A percentile compares a stretch with the other conserved stretches of the same genome.
phyloP scores from a whole-genome alignment of 2,888 invertebrate species.

The Cinara cedri region DNA sequence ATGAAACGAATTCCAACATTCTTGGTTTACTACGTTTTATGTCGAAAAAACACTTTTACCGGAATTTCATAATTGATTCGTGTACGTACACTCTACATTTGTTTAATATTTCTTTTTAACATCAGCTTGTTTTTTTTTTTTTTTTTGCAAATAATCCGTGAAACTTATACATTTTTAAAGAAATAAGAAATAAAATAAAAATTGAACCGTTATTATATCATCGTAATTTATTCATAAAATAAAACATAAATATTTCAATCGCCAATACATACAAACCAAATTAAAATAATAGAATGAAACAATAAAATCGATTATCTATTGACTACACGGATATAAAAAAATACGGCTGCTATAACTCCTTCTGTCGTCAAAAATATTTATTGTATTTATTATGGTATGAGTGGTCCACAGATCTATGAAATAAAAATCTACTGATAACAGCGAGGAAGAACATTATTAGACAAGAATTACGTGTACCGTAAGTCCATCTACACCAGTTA shows the following conservation, averaged over 20 bases:
- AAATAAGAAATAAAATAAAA: conserved; percentile 10
- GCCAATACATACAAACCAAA: not conserved
- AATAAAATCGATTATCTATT: not conserved
- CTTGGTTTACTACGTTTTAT: not conserved
- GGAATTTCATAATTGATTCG: conserved; percentile 31
- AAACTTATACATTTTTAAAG: not conserved
- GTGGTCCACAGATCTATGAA: too few relatives aligned
- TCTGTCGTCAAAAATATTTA: conserved; percentile 5
- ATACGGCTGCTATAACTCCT: not conserved
- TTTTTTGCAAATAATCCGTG: conserved; percentile 12
- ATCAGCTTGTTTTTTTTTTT: too few relatives aligned
- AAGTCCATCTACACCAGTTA: too few relatives aligned
- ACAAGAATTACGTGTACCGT: too few relatives aligned
- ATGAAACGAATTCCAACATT: conserved; percentile 38
- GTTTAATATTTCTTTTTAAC: too few relatives aligned
- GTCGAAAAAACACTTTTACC: not conserved
- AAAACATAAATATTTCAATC: not conserved
- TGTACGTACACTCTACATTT: not conserved
- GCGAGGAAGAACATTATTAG: too few relatives aligned
- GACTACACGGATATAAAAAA: not conserved
- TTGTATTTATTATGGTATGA: too few relatives aligned
- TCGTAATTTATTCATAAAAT: not conserved
- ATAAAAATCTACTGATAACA: not conserved
- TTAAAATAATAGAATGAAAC: conserved; percentile 1
- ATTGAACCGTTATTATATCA: not conserved